Conservation (phyloP, 2,888 invertebrate genomes). For the Eueremaeus valkanovi region DNA sequence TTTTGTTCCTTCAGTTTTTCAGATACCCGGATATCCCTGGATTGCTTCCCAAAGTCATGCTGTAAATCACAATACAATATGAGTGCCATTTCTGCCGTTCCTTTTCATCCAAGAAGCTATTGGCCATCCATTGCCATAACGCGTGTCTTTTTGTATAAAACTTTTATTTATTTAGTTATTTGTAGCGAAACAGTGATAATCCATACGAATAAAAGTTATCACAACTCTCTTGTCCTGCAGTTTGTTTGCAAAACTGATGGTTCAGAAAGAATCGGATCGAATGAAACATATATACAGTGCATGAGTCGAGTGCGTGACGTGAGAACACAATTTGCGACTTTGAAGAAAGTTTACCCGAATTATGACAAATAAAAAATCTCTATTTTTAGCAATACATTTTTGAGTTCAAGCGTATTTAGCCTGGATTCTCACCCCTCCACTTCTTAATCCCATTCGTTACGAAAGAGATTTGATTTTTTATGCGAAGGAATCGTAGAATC, state of each 20-base stretch:
- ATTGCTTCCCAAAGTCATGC: conserved; percentile 27
- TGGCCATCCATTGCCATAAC: neutral
- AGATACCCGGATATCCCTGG: conserved; percentile 25
- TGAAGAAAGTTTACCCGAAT: neutral
- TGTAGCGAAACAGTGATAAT: neutral
- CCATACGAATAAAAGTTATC: neutral
- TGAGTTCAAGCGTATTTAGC: neutral
- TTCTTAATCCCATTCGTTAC: conserved; percentile 14
- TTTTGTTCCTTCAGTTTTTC: too few relatives aligned
- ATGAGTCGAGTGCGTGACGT: conserved; percentile 3
- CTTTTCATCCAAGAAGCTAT: neutral
- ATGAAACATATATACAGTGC: neutral
- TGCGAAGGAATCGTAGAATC: neutral
- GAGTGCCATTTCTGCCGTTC: neutral
- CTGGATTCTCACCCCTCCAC: neutral
- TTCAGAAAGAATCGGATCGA: too few relatives aligned
- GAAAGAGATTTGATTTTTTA: neutral
- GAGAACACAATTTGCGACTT: neutral
- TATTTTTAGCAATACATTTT: neutral
- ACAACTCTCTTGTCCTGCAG: conserved; percentile 4
- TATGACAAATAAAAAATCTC: conserved; percentile 12
- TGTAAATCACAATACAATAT: conserved; percentile 28
- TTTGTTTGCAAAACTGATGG: conserved; percentile 1
- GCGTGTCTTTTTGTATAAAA: conserved; percentile 19
- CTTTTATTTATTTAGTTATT: neutral